A percentile compares a stretch with the other conserved stretches of the same genome.
Evolutionary conservation across 2,113 vertebrate genomes (phyloP).

Genomic region (Caranx melampygus): DNA sequence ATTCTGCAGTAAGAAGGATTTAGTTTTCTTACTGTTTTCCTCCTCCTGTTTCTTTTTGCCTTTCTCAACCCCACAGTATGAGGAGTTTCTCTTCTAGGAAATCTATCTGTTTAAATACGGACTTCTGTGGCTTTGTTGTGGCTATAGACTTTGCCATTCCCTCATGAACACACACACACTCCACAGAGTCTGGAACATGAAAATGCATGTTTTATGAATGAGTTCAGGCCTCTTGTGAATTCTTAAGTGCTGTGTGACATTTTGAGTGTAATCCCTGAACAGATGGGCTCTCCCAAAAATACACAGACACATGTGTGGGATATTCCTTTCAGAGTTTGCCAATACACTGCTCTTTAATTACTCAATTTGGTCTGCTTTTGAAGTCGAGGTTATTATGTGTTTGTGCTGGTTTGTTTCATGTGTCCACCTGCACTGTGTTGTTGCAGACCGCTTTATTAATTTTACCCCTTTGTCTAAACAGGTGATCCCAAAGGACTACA

Average conservation of each 20-base stretch:
- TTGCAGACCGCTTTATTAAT: constrained; percentile 22
- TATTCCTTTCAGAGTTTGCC: constrained; percentile 76
- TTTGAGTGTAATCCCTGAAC: constrained; percentile 72
- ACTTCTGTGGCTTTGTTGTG: constrained; percentile 68
- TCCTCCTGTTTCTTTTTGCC: constrained; percentile 23
- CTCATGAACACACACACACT: constrained; percentile 44
- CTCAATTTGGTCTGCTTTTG: constrained; percentile 69
- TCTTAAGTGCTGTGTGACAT: constrained; percentile 64
- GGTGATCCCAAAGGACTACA: constrained; percentile 99
- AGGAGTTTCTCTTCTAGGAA: constrained; percentile 26
- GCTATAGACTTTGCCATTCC: constrained; percentile 51
- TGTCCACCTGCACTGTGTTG: constrained; percentile 69
- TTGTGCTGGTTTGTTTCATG: constrained; percentile 67
- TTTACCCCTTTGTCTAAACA: constrained; percentile 68
- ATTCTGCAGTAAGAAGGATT: not conserved
- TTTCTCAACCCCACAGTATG: constrained; percentile 16
- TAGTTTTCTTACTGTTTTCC: constrained; percentile 4
- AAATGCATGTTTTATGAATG: constrained; percentile 82
- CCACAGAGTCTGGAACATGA: constrained; percentile 60
- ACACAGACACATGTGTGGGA: constrained; percentile 68
- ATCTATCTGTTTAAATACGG: constrained; percentile 33
- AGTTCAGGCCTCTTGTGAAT: constrained; percentile 68
- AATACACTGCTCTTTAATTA: constrained; percentile 77
- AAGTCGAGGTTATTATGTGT: constrained; percentile 62
- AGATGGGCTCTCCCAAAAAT: constrained; percentile 82